Base-by-base conservation (phyloP, 2,797 vertebrate genomes). In the Pampus argenteus region DNA sequence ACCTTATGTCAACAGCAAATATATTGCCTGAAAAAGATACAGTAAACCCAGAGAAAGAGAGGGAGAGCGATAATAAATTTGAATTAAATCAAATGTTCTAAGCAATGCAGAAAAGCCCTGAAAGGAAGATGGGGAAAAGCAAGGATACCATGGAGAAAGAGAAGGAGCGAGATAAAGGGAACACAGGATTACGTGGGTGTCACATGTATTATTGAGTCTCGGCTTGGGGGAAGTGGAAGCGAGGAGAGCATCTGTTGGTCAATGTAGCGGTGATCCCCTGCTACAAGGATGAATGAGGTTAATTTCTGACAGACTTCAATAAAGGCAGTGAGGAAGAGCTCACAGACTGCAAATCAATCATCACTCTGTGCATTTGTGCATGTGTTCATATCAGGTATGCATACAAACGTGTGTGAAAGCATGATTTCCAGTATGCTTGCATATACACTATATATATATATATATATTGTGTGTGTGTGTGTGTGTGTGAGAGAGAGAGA, bases 181-280 rank as follows among this genome's bases (percentile, higher is more conserved):
- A 76, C 58, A 74, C 82, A 74, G 69, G 77, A 85, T 76, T 84
- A 79, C 23, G 76, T 83, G 72, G 85, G 73, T 90, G 82, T 94
- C 78, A 78, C 57, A 84, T 75, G 69, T 77, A 88, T 90, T 88
- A 90, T 87, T 90, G 82, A 91, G 83, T 78, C 74, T 74, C 62
- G 44, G 76, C 79, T 58, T 58, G 55, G 50, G 75, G 64, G 69
- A 78, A 77, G 65, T 34, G 69, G 65, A 79, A 74, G 59, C 9
- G 54, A 76, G 61, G 29, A 58, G 66, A 58, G 54, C 1, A 8
- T 22, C 47, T 59, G 62, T 63, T 68, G 76, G 76, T 83, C n/a
- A 18, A 79, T 28, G 29, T 55, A 75, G 42, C 49, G 9, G 26
- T 71, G 65, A 87, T 82, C 74, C 54, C 50, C 71, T 84, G 82